Percentiles rank a stretch among this genome's conserved stretches.
These are phyloP conservation scores for Microcebus jonahi DNA, from an alignment of 2,113 vertebrate genomes.

Conservation along the genomic window DNA sequence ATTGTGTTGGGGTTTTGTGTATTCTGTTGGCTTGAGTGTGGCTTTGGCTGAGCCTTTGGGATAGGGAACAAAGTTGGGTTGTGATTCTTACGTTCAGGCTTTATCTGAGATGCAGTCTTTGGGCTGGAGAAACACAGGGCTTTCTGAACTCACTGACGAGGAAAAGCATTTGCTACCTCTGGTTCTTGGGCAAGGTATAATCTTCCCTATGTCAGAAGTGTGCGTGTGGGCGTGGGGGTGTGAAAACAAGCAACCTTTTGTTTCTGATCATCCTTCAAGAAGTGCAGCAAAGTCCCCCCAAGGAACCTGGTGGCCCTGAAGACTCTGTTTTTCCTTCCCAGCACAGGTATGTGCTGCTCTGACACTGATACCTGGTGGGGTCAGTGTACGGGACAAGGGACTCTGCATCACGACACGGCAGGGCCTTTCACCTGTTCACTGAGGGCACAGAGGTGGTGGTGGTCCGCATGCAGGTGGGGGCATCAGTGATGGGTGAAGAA, in stretches of 20 bases:
- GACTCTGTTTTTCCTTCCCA: not conserved
- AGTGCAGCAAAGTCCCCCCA: not conserved
- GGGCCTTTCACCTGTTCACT: not conserved
- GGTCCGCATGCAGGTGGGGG: no score
- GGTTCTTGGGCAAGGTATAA: accelerated
- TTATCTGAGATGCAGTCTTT: not conserved
- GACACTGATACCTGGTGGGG: not conserved
- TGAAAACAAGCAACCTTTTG: not conserved
- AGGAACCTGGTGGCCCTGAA: not conserved
- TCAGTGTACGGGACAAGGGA: not conserved
- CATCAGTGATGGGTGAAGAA: not conserved
- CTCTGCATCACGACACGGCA: accelerated
- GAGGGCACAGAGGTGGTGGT: no score
- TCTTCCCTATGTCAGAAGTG: not conserved
- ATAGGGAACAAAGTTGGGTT: not conserved
- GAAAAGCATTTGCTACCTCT: not conserved
- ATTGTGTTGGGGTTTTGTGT: not conserved
- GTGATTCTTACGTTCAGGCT: accelerated
- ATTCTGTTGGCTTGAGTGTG: not conserved
- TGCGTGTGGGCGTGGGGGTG: no score
- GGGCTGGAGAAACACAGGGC: not conserved
- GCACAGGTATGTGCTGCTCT: accelerated
- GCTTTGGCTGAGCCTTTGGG: not conserved
- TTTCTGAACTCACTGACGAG: not conserved
- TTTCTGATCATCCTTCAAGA: not conserved